Percentiles rank a stretch among this genome's conserved stretches.
Conservation (phyloP, 2,113 vertebrate species). For the Ploceus nigricollis region DNA sequence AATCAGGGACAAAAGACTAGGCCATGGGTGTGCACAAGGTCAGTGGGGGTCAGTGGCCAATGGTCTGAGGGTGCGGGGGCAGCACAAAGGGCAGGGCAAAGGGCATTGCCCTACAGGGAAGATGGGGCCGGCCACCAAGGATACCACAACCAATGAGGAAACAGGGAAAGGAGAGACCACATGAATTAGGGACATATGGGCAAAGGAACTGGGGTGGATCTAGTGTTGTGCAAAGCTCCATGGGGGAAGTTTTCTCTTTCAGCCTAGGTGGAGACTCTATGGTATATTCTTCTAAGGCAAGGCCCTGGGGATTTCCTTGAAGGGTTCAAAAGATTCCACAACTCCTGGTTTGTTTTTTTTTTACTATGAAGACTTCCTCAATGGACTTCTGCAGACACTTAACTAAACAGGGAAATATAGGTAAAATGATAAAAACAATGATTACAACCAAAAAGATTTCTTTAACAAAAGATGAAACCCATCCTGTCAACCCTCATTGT, state of each 20-base stretch:
- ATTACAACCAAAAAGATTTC: no score
- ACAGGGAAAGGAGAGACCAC: not conserved
- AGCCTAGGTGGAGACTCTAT: not conserved
- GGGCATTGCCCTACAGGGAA: not conserved
- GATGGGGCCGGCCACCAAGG: not conserved
- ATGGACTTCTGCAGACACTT: no score
- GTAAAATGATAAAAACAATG: no score
- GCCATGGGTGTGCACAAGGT: not conserved
- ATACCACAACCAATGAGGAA: not conserved
- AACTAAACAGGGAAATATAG: no score
- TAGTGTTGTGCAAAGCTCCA: not conserved
- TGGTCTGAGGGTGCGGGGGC: not conserved
- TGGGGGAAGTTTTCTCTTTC: not conserved
- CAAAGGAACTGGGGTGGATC: not conserved
- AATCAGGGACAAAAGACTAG: not conserved
- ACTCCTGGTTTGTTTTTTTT: no score
- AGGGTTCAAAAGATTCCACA: not conserved
- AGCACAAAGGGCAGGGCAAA: no score
- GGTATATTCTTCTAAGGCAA: not conserved
- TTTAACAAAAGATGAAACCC: not conserved
- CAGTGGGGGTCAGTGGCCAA: not conserved
- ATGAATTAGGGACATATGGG: not conserved
- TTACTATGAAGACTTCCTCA: no score
- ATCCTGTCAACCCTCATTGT: not conserved
- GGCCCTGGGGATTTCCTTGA: not conserved